These are phyloP conservation scores for Tenebrosternarchus preto DNA, from an alignment of 2,113 vertebrate species.

Conservation along the genomic window DNA sequence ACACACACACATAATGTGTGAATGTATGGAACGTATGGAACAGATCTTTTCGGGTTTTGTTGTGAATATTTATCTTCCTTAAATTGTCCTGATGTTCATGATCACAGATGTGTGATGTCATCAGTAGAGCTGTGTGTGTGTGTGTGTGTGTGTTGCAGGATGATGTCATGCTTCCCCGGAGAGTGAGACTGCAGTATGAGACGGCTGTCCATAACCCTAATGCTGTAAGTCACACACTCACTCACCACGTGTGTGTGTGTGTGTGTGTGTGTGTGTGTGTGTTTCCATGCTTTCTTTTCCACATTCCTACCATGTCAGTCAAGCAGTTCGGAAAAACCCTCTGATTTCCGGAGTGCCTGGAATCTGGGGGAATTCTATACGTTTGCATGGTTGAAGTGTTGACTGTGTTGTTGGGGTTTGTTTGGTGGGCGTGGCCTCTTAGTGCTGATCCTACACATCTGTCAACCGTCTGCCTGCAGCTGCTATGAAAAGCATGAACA, in stretches of 20 bases:
- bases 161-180: constrained; percentile 90
- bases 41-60: too few relatives aligned
- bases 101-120: constrained; percentile 6
- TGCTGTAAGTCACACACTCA: constrained; percentile 77
- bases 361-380: constrained; percentile 11
- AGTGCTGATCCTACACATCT: too few relatives aligned
- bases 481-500: too few relatives aligned
- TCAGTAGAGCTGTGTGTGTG: constrained; percentile 47
- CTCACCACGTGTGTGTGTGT: neutral
- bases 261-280: too few relatives aligned
- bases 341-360: neutral
- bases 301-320: constrained; percentile 12
- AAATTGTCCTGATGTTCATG: too few relatives aligned
- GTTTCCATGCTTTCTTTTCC: neutral
- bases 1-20: too few relatives aligned
- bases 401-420: neutral
- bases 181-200: constrained; percentile 84
- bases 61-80: too few relatives aligned
- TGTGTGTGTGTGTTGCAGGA: constrained; percentile 78
- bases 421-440: too few relatives aligned
- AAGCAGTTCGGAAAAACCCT: neutral
- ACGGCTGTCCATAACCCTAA: constrained; percentile 74
- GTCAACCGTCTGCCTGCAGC: too few relatives aligned
- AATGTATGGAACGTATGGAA: too few relatives aligned
- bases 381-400: neutral